Percentiles rank a stretch among this genome's conserved stretches.
These are phyloP conservation scores for Piaya cayana DNA, from an alignment of 2,113 vertebrate genomes.

Conservation along the genomic window DNA sequence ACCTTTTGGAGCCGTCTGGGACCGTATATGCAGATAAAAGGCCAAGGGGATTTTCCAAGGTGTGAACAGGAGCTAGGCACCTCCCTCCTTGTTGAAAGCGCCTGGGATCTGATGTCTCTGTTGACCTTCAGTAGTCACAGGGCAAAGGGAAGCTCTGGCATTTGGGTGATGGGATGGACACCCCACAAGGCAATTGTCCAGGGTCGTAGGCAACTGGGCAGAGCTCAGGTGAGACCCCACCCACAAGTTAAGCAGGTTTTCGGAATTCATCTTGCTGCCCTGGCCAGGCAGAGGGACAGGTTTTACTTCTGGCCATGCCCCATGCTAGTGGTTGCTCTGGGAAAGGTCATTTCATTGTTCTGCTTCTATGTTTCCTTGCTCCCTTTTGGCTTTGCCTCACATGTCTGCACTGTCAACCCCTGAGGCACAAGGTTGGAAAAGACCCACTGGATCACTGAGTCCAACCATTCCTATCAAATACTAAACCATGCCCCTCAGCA, in stretches of 20 bases:
- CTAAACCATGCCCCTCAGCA: too few relatives aligned
- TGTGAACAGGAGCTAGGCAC: not conserved
- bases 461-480: too few relatives aligned
- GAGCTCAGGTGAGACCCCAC: not conserved
- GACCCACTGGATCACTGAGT: too few relatives aligned
- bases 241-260: not conserved
- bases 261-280: not conserved
- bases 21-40: not conserved
- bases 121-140: not conserved
- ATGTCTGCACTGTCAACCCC: not conserved
- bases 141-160: rapidly evolving
- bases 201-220: not conserved
- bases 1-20: not conserved
- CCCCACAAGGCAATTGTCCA: not conserved
- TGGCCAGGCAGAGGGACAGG: not conserved
- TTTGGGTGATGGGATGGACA: not conserved
- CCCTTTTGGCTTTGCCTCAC: not conserved
- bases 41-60: not conserved
- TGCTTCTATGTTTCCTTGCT: not conserved
- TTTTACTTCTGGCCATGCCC: not conserved
- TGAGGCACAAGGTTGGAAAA: rapidly evolving
- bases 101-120: not conserved
- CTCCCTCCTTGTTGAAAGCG: not conserved
- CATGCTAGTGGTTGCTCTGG: not conserved
- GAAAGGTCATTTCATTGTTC: not conserved